Base-by-base conservation (phyloP, 2,113 vertebrate species). In the Cebus imitator region DNA sequence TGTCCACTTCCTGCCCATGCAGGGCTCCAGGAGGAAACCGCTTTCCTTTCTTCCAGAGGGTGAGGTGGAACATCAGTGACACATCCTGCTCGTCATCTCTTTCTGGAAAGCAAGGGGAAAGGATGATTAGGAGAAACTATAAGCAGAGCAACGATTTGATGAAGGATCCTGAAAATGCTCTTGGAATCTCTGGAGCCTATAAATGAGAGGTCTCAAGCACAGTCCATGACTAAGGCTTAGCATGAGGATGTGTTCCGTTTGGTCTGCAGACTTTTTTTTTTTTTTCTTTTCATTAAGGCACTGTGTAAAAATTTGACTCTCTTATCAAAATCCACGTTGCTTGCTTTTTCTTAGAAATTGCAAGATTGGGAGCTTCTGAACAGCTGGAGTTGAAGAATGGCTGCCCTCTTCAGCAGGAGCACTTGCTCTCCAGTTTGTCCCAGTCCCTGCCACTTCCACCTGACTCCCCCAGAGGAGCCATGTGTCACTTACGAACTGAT, bases 51-150 rank as follows among this genome's bases (percentile, higher is more conserved):
- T 96, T 98, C 98, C 66, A 23, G 37, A 40, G 3, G 27, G 20
- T 13, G 37, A 80, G 87, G 23, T 45, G 78, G 64, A 72, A 95
- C n/a, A 72, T 98, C 95, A 99, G 94, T 99, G 98, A 98, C 99
- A 99, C 98, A 99, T 99, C 93, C 98, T 98, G 95, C 97, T 89
- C 32, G 99, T 99, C 99, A 99, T 99, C 96, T 99, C 99, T 95
- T 99, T 99, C 99, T 99, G 98, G 82, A 98, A 99, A 97, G 98
- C 57, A 98, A 98, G 27, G 76, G 96, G 96, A 61, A 35, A 43
- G 96, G 61, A 79, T 45, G 16, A 52, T 98, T 97, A 98, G 95
- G 76, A 35, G 50, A 55, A 70, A 91, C 61, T 92, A 91, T 9
- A 30, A 17, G 85, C 97, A 96, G 5, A 30, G 18, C 16, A 73